Base-by-base conservation (phyloP, 92 coral and sea anemone genomes). In the Epizoanthus ramosus region DNA sequence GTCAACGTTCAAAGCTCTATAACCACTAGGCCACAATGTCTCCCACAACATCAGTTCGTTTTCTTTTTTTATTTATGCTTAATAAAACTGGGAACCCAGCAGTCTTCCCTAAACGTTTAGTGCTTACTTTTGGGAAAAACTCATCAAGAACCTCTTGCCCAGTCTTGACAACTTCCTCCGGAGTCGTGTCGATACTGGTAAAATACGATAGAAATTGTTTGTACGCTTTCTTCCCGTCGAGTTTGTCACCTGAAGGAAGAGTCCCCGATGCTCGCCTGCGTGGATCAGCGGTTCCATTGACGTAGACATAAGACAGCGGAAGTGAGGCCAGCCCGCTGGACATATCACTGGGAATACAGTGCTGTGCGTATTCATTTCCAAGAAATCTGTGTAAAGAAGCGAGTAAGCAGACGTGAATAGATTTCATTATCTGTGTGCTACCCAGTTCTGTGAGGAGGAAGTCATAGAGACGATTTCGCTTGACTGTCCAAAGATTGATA, bases 271-370 rank as follows among this genome's bases (percentile, higher is more conserved):
- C 90, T 31, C 86, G 92, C 65, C 81, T 79, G 60, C 89, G 67
- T 43, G 81, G 85, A 69, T 89, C 81, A 23, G 92, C 89, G 25
- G 79, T 86, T 39, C 96, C 98, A 54, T 96, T 84, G 24, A 89
- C 84, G 74, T 92, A 96, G 0, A 96, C 91, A 80, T 86, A 75
- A 21, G 85, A 63, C 52, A 96, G 80, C 6, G 99, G 99, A 33
- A 94, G 85, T 59, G 74, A 86, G 17, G 90, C 92, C 68, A 96
- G 87, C 18, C 99, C 99, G 84, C 99, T 96, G 47, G 99, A 96
- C 23, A 94, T 76, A 54, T 86, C 90, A 68, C 98, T 94, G 10
- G 99, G 97, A 61, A 94, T 98, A 50, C 99, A 96, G 79, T 96
- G 93, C 63, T 84, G 74, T 61, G 90, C 76, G 71, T 96, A 85